A percentile compares a stretch with the other conserved stretches of the same genome.
These are phyloP conservation scores for Callimorpha dominula DNA, from an alignment of 2,888 invertebrate genomes.

Conservation along the genomic window DNA sequence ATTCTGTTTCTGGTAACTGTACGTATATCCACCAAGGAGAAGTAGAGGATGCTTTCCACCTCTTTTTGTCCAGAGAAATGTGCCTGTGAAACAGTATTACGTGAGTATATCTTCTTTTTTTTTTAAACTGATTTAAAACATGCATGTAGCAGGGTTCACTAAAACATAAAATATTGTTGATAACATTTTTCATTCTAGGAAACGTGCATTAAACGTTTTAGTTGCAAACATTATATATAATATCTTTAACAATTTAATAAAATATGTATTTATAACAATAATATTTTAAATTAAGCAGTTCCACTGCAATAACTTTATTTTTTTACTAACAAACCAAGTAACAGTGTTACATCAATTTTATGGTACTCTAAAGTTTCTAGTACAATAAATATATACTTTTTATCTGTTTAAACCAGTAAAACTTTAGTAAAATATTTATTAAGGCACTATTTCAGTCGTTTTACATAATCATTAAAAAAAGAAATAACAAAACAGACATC, in stretches of 20 bases:
- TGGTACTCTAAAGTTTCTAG: not conserved
- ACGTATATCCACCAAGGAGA: constrained; percentile 74
- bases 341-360: not conserved
- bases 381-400: not conserved
- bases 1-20: constrained; percentile 80
- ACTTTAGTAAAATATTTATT: not conserved
- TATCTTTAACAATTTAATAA: constrained; percentile 6
- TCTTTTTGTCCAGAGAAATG: constrained; percentile 78
- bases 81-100: constrained; percentile 60
- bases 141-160: not conserved
- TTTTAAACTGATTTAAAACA: not conserved
- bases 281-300: not conserved
- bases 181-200: not conserved
- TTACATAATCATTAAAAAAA: not conserved
- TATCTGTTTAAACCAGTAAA: not conserved
- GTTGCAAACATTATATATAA: not conserved
- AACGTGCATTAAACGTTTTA: not conserved
- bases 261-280: not conserved
- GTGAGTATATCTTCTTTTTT: not conserved
- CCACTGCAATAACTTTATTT: not conserved
- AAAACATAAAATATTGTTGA: not conserved
- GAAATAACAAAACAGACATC: not conserved
- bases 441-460: constrained; percentile 11
- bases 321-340: not conserved
- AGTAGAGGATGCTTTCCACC: constrained; percentile 80